Percentiles rank a stretch among this genome's conserved stretches.
These are phyloP conservation scores for Telmatherina bonti DNA, from an alignment of 2,797 vertebrate genomes.

Conservation along the genomic window DNA sequence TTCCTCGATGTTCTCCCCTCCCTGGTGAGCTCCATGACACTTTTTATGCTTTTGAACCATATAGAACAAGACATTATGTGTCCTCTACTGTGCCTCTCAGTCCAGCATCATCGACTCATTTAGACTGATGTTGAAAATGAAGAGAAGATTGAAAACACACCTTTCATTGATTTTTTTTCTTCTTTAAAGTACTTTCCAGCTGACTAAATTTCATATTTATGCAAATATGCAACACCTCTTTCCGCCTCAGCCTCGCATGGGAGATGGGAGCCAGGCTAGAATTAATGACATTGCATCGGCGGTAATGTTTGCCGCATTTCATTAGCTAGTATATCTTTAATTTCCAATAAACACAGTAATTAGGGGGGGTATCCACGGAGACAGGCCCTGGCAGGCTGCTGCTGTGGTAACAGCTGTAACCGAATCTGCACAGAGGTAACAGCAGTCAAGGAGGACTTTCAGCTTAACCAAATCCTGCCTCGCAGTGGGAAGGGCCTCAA, in stretches of 20 bases:
- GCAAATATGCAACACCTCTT: conserved; percentile 80
- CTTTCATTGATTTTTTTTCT: conserved; percentile 79
- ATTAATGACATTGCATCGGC: conserved; percentile 85
- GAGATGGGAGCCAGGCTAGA: conserved; percentile 80
- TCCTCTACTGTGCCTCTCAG: conserved; percentile 50
- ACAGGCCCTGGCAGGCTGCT: conserved; percentile 80
- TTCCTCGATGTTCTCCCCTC: conserved; percentile 34
- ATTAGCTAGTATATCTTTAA: conserved; percentile 89
- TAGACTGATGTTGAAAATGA: conserved; percentile 74
- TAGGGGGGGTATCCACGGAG: conserved; percentile 84
- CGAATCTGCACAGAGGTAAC: conserved; percentile 81
- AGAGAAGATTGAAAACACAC: conserved; percentile 81
- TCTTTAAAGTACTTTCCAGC: conserved; percentile 83
- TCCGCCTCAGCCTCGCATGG: conserved; percentile 76
- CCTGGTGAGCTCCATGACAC: conserved; percentile 44
- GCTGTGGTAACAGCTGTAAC: conserved; percentile 84
- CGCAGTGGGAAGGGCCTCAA: conserved; percentile 78
- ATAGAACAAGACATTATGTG: conserved; percentile 47
- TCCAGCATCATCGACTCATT: conserved; percentile 75
- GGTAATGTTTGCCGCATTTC: conserved; percentile 86
- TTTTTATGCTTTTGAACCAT: conserved; percentile 40
- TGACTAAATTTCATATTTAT: conserved; percentile 88
- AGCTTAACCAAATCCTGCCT: conserved; percentile 84
- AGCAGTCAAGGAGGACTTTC: conserved; percentile 81
- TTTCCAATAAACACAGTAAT: conserved; percentile 89